phyloP scores from a whole-genome alignment of 1,140 invertebrate species.

The Zaprionus taronus region DNA sequence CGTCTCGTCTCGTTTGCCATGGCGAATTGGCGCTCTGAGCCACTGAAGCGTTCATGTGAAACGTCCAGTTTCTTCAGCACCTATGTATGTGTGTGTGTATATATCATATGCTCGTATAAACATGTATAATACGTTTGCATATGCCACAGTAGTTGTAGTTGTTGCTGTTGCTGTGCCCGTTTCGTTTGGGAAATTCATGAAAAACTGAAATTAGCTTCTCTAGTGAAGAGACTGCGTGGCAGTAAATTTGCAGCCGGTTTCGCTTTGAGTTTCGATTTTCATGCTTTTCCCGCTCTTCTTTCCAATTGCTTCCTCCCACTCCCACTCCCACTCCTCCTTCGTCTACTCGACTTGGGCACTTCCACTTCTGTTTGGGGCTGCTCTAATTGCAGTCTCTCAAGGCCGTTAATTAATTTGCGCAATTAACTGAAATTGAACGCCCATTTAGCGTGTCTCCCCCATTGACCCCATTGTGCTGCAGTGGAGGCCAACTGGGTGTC shows the following conservation, averaged over 20 bases:
- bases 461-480: conserved; percentile 31
- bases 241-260: conserved; percentile 58
- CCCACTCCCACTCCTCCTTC: conserved; percentile 1
- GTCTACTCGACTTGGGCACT: conserved; percentile 22
- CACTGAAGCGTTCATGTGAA: conserved; percentile 82
- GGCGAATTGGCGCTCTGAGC: conserved; percentile 55
- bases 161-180: conserved; percentile 58
- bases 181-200: conserved; percentile 79
- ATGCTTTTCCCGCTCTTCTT: background rate
- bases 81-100: conserved; percentile 35
- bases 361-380: conserved; percentile 14
- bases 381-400: conserved; percentile 68
- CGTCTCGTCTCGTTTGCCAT: conserved; percentile 52
- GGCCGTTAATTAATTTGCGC: conserved; percentile 75
- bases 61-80: conserved; percentile 76
- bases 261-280: conserved; percentile 35
- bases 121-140: conserved; percentile 45
- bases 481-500: conserved; percentile 14
- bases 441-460: conserved; percentile 68
- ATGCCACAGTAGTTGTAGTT: conserved; percentile 16
- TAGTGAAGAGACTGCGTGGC: conserved; percentile 37
- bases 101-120: conserved; percentile 14
- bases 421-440: conserved; percentile 78
- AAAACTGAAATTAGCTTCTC: conserved; percentile 74
- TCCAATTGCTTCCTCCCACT: background rate